phyloP scores from a whole-genome alignment of 2,888 invertebrate genomes.

The Epirrita christyi region DNA sequence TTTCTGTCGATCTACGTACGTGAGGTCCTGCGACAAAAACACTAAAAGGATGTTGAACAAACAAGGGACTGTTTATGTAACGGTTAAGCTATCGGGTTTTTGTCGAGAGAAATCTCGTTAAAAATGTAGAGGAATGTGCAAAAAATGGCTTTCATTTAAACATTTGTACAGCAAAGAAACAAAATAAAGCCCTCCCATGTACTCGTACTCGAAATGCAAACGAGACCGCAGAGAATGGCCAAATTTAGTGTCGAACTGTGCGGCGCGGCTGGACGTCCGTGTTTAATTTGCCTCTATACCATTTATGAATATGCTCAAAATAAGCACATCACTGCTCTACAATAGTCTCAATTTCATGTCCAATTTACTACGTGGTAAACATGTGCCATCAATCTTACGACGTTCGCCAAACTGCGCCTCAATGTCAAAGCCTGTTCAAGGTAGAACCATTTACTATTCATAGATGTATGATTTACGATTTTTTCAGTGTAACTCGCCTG shows the following conservation, averaged over 20 bases:
- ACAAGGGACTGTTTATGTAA: conserved; percentile 68
- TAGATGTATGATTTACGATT: conserved; percentile 63
- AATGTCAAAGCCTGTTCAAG: conserved; percentile 32
- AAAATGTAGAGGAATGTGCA: conserved; percentile 68
- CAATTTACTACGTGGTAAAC: conserved; percentile 35
- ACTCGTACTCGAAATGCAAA: conserved; percentile 71
- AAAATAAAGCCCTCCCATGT: conserved; percentile 60
- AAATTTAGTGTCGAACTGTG: conserved; percentile 44
- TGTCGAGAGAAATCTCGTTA: conserved; percentile 67
- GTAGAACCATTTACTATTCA: conserved; percentile 56
- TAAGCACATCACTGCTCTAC: background rate
- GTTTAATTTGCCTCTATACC: conserved; percentile 41
- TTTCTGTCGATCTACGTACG: conserved; percentile 7
- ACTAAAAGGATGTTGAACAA: conserved; percentile 47
- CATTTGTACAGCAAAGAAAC: conserved; percentile 64
- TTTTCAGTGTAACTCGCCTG: conserved; percentile 35
- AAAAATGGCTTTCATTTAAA: conserved; percentile 72
- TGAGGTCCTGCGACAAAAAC: conserved; percentile 40
- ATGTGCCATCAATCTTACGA: conserved; percentile 45
- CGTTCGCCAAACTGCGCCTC: background rate
- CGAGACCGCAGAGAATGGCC: conserved; percentile 60
- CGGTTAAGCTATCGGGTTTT: conserved; percentile 68
- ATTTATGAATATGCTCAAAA: conserved; percentile 18
- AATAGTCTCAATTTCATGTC: conserved; percentile 3
- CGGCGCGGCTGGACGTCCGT: conserved; percentile 36